Base-by-base conservation (phyloP, 2,113 vertebrate species). In the Oncorhynchus mykiss region DNA sequence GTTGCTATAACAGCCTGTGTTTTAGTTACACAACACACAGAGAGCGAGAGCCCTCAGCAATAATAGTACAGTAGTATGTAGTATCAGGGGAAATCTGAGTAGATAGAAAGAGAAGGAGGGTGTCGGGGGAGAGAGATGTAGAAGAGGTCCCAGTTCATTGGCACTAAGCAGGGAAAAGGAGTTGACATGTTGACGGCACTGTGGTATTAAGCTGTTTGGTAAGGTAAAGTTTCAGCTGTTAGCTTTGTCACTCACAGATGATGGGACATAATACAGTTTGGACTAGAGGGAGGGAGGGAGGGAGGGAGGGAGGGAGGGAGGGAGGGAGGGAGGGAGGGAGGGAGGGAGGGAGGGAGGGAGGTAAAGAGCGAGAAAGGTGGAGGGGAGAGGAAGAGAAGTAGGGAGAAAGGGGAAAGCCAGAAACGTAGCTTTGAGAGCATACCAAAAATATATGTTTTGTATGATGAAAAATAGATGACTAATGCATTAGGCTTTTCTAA, bases 1-100 rank as follows among this genome's bases (percentile, higher is more conserved):
- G 85, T 93, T 78, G 91, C 90, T 90, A 93, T 90, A 91, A 91
- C 91, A 93, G 88, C 79, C 84, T 70, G 82, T 94, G 90, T 94
- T 92, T 92, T 82, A 81, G 88, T 93, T 92, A 87, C 77, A 87
- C 9, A 45, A 11, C 39, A 2, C 70, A 80, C 78, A 81, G 73
- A 64, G 48, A 65, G 34, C 6, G 39, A 45, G 39, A 12, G 39
- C 39, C 39, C 39, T 45, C 2, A 1, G 39, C 39, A 45, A 45
- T 45, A 45, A 45, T 85, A 90, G 83, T 77, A n/a, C 71, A 66
- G 51, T 78, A 78, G 79, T 74, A 75, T 80, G 82, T 77, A 71
- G 84, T 83, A 84, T 77, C 78, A 79, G 62, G 81, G 83, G 83
- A 85, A 88, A 84, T 87, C 67, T 70, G 39, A 82, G 54, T 79